A percentile compares a stretch with the other conserved stretches of the same genome.
Conservation (phyloP, 2,797 vertebrate species). For the Notoglanidium macrostoma region DNA sequence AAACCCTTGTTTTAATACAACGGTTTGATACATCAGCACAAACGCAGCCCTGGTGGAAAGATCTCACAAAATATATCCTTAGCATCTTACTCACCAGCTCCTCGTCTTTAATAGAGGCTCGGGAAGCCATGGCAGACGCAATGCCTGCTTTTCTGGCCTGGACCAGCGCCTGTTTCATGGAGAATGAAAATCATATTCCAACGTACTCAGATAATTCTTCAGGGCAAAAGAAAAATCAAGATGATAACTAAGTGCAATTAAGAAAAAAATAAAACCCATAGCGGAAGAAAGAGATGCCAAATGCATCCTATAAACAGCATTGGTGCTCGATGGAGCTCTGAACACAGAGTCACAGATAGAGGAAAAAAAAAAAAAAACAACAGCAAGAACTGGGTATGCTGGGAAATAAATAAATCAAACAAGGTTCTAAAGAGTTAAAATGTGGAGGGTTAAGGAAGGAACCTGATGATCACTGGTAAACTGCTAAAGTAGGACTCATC, state of each 20-base stretch:
- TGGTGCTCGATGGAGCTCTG: not conserved
- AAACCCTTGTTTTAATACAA: not conserved
- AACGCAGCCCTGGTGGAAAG: not conserved
- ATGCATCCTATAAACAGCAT: not conserved
- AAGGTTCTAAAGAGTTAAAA: not conserved
- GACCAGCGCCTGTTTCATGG: slow-evolving; percentile 85
- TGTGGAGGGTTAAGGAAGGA: slow-evolving; percentile 28
- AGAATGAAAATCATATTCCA: slow-evolving; percentile 21
- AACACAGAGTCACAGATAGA: not conserved
- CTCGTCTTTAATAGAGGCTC: slow-evolving; percentile 95
- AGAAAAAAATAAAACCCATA: not conserved
- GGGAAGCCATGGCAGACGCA: slow-evolving; percentile 92
- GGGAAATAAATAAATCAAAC: not conserved
- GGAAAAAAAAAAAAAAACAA: not conserved
- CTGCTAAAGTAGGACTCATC: not conserved
- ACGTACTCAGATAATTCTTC: slow-evolving; percentile 50
- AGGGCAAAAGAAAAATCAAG: slow-evolving; percentile 12
- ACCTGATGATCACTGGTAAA: slow-evolving; percentile 29
- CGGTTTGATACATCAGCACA: not conserved
- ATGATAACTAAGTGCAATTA: not conserved
- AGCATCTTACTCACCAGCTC: slow-evolving; percentile 85
- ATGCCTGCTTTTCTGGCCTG: slow-evolving; percentile 97
- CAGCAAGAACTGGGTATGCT: slow-evolving; percentile 5
- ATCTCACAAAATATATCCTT: not conserved
- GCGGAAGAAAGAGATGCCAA: not conserved